Conservation (phyloP, 2,888 invertebrate genomes). For the Sylvicola cinctus region DNA sequence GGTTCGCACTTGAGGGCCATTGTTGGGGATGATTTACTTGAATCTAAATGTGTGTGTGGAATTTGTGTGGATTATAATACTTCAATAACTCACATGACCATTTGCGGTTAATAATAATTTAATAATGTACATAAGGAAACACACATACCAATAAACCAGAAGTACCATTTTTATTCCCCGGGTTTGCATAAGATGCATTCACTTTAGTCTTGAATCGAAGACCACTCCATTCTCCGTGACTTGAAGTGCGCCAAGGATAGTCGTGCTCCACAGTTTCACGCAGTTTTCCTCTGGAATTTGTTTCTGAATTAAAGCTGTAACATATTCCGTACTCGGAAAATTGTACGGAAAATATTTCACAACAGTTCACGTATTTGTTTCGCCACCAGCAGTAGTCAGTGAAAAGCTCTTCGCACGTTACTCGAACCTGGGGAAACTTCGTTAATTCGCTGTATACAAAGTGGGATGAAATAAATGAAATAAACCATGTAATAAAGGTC, state of each 20-base stretch:
- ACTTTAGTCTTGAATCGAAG: slow-evolving; percentile 12
- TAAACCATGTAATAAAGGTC: slow-evolving; percentile 7
- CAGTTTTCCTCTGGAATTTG: slow-evolving; percentile 11
- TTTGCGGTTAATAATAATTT: background rate
- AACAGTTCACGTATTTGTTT: slow-evolving; percentile 20
- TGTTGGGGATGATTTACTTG: slow-evolving; percentile 5
- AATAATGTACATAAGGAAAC: background rate
- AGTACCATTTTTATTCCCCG: slow-evolving; percentile 4
- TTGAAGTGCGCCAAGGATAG: slow-evolving; percentile 12
- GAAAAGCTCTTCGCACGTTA: slow-evolving; percentile 23
- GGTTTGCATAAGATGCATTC: slow-evolving; percentile 9
- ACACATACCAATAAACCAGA: slow-evolving; percentile 1
- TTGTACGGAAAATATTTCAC: slow-evolving; percentile 24
- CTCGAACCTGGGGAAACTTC: too few relatives aligned
- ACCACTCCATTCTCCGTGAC: slow-evolving; percentile 17
- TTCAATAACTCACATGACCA: too few relatives aligned
- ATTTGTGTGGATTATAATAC: background rate
- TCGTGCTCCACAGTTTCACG: background rate
- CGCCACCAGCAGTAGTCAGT: slow-evolving; percentile 23
- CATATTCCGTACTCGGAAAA: slow-evolving; percentile 27
- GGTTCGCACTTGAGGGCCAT: slow-evolving; percentile 5
- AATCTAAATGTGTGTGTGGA: slow-evolving; percentile 2
- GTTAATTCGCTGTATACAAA: too few relatives aligned
- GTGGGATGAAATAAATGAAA: too few relatives aligned
- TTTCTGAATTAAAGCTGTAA: slow-evolving; percentile 26